These are phyloP conservation scores for Eucidaris tribuloides DNA, from an alignment of 35 echinoderm and acorn worm genomes.

Conservation along the genomic window DNA sequence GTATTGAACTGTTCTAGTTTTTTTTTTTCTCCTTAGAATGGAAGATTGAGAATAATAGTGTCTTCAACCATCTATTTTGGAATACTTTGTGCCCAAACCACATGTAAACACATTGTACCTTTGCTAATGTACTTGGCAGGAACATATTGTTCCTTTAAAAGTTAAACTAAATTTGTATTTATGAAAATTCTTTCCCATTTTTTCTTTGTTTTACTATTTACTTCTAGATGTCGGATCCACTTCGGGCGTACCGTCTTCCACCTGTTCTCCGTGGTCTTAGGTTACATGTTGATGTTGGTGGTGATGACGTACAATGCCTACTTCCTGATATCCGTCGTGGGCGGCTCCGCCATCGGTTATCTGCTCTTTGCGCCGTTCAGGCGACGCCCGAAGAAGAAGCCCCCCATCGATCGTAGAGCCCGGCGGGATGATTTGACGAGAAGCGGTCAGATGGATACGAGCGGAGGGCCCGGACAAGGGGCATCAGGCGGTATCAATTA, in stretches of 20 bases:
- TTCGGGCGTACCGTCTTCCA: slow-evolving; percentile 10
- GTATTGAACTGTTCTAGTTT: too few relatives aligned
- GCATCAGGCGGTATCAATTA: too few relatives aligned
- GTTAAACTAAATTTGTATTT: too few relatives aligned
- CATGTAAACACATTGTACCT: too few relatives aligned
- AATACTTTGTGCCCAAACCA: too few relatives aligned
- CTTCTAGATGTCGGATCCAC: slow-evolving; percentile 10
- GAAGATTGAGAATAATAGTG: too few relatives aligned
- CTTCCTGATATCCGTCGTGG: slow-evolving; percentile 31
- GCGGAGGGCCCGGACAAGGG: too few relatives aligned
- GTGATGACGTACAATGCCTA: slow-evolving; percentile 57
- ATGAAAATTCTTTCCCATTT: too few relatives aligned
- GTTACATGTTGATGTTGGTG: slow-evolving; percentile 21
- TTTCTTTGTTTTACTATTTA: background rate
- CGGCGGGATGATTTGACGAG: background rate
- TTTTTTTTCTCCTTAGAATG: too few relatives aligned
- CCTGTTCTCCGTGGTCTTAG: background rate
- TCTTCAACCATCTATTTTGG: too few relatives aligned
- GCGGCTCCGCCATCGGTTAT: slow-evolving; percentile 24
- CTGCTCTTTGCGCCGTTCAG: slow-evolving; percentile 25
- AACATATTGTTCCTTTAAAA: too few relatives aligned
- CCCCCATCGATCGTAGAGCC: background rate
- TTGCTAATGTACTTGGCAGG: too few relatives aligned
- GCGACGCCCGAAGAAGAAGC: background rate
- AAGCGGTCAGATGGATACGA: slow-evolving; percentile 1